Evolutionary conservation across 1,140 invertebrate species (phyloP).

Genomic region (Bombus pyrosoma): DNA sequence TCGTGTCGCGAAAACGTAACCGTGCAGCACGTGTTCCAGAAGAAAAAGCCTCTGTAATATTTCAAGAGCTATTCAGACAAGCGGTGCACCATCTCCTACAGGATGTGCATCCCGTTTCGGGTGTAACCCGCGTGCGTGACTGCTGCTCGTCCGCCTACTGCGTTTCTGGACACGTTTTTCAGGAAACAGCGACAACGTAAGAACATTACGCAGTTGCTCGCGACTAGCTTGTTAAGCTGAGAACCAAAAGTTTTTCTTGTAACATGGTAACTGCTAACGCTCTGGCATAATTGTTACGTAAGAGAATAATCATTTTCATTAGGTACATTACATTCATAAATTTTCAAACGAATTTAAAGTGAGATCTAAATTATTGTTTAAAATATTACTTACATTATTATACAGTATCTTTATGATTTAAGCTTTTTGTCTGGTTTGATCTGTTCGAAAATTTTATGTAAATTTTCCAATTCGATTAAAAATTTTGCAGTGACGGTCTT

Average conservation of each 20-base stretch:
- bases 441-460: neutral
- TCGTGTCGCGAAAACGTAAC: conserved; percentile 44
- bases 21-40: conserved; percentile 31
- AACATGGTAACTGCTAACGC: neutral
- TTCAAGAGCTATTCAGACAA: conserved; percentile 64
- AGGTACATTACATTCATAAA: neutral
- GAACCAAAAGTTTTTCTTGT: neutral
- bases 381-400: neutral
- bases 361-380: neutral
- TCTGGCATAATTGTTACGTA: neutral
- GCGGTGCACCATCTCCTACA: conserved; percentile 29
- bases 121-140: conserved; percentile 38
- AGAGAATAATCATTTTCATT: neutral
- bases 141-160: neutral
- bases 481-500: neutral
- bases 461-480: neutral
- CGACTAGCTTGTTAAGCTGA: neutral
- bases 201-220: neutral
- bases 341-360: neutral
- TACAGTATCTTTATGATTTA: neutral
- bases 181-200: conserved; percentile 1
- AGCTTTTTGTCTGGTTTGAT: neutral
- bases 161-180: conserved; percentile 30
- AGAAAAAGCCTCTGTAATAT: conserved; percentile 59
- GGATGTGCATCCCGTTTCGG: conserved; percentile 38